phyloP scores from a whole-genome alignment of 2,797 vertebrate genomes.

The Cygnus olor region DNA sequence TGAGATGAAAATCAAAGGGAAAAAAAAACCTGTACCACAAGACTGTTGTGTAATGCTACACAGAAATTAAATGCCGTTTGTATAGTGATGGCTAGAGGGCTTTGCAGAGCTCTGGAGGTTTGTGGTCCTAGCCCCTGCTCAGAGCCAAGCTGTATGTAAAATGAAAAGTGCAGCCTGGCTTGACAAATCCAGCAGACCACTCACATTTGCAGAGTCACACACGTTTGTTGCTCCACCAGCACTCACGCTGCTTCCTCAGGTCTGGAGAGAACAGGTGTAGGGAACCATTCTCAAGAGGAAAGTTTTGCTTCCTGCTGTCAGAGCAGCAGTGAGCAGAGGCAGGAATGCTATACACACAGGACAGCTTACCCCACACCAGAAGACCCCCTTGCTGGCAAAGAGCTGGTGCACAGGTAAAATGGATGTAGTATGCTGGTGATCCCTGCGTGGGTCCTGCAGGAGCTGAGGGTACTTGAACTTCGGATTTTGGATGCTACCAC shows the following conservation, averaged over 20 bases:
- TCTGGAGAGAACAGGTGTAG: background rate
- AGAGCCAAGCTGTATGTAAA: background rate
- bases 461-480: no score
- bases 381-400: background rate
- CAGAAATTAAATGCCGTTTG: background rate
- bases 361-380: background rate
- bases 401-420: background rate
- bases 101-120: background rate
- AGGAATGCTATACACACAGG: background rate
- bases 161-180: background rate
- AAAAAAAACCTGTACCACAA: background rate
- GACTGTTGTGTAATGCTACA: background rate
- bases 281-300: background rate
- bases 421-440: background rate
- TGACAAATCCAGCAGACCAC: background rate
- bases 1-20: conserved; percentile 28
- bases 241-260: background rate
- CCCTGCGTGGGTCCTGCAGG: background rate
- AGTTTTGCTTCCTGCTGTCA: background rate
- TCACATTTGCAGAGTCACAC: background rate
- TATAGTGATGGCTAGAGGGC: background rate
- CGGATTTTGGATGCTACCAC: background rate
- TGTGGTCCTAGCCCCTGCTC: background rate
- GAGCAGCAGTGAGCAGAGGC: background rate
- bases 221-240: background rate